These are phyloP conservation scores for Physella acuta DNA, from an alignment of 1,140 invertebrate genomes.

Conservation along the genomic window DNA sequence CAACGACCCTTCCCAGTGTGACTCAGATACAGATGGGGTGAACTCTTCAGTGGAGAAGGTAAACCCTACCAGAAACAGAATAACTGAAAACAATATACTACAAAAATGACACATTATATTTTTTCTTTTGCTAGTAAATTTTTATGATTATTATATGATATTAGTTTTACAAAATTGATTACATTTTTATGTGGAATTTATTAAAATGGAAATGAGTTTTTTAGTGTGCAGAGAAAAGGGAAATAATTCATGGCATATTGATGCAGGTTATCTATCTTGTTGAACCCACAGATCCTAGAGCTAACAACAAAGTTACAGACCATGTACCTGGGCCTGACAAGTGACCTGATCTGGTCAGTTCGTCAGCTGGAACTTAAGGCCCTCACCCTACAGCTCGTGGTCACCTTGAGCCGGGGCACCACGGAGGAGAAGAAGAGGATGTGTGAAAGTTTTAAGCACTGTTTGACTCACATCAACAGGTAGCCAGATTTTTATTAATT, in stretches of 20 bases:
- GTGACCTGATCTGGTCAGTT: constrained; percentile 67
- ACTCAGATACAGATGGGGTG: constrained; percentile 35
- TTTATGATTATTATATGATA: no score
- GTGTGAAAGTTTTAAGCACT: constrained; percentile 35
- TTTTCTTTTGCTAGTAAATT: no score
- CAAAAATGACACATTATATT: no score
- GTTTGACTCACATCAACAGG: constrained; percentile 29
- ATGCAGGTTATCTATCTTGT: not conserved
- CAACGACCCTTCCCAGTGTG: constrained; percentile 32
- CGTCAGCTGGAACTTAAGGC: constrained; percentile 83
- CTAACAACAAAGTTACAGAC: constrained; percentile 45
- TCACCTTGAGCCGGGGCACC: constrained; percentile 59
- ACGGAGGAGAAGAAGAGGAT: constrained; percentile 40
- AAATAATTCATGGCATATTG: not conserved
- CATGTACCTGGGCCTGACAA: constrained; percentile 48
- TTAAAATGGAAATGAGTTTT: no score
- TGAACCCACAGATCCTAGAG: constrained; percentile 38
- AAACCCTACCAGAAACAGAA: no score
- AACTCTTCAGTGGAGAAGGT: constrained; percentile 40
- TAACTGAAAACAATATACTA: no score
- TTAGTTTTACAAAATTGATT: no score
- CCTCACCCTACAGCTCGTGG: constrained; percentile 79
- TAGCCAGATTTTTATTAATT: no score
- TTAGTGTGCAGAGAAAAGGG: no score
- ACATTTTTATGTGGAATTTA: no score